Percentiles rank a stretch among this genome's conserved stretches.
Conservation (phyloP, 2,113 vertebrate species). For the Neogale vison region DNA sequence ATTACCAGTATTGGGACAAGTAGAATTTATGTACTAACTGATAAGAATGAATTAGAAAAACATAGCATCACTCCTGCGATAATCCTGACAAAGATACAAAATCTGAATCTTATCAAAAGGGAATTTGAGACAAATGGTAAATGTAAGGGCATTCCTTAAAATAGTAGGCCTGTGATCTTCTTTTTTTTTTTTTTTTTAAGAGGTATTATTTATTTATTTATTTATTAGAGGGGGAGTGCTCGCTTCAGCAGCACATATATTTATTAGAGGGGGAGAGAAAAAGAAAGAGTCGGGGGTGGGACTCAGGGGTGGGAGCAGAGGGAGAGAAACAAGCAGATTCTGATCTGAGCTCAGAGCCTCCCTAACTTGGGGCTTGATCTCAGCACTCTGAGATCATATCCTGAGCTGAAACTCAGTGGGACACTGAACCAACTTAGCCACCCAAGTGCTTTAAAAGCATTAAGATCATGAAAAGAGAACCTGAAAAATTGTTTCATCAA, state of each 20-base stretch:
- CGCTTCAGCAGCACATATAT: no score
- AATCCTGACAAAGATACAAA: no score
- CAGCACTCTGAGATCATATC: background rate
- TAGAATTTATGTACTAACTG: background rate
- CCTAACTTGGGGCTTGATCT: background rate
- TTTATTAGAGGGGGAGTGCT: background rate
- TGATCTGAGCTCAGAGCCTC: background rate
- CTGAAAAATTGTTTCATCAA: background rate
- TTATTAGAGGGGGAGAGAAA: background rate
- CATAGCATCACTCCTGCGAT: rapidly evolving
- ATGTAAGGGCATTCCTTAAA: background rate
- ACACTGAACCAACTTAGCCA: background rate
- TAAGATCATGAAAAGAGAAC: background rate
- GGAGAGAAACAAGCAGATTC: background rate
- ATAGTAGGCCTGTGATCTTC: background rate
- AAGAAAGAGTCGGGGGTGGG: background rate
- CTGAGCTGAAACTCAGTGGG: background rate
- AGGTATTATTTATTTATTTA: background rate
- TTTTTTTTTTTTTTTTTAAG: background rate
- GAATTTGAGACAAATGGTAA: background rate
- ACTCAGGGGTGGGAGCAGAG: background rate
- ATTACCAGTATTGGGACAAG: background rate
- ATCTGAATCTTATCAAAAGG: background rate
- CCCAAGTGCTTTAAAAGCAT: background rate
- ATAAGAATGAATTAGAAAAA: background rate